Evolutionary conservation across 2,888 invertebrate genomes (phyloP).

Genomic region (Emmelina monodactyla): DNA sequence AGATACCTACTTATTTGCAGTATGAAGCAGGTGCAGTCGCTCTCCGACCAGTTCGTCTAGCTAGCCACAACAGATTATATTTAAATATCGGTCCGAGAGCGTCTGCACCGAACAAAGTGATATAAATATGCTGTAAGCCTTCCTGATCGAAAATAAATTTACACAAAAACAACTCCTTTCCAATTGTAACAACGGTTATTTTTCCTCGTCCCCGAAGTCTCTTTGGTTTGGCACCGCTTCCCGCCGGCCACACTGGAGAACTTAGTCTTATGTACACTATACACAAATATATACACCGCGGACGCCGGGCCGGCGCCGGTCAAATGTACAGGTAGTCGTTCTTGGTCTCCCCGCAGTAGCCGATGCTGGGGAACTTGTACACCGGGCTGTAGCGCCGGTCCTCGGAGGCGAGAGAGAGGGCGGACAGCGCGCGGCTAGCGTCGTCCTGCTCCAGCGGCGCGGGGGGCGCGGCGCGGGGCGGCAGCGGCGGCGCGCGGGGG

Average conservation of each 20-base stretch:
- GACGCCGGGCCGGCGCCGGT: slow-evolving; percentile 28
- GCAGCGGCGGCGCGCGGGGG: slow-evolving; percentile 81
- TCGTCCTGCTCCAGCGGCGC: slow-evolving; percentile 40
- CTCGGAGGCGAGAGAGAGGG: slow-evolving; percentile 51
- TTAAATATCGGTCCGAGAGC: neutral
- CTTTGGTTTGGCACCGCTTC: slow-evolving; percentile 49
- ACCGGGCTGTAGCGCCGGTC: slow-evolving; percentile 53
- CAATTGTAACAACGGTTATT: slow-evolving; percentile 18
- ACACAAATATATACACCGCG: slow-evolving; percentile 43
- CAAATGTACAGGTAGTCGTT: slow-evolving; percentile 59
- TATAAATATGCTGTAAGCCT: slow-evolving; percentile 1
- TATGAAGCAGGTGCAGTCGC: neutral
- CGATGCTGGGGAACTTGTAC: slow-evolving; percentile 58
- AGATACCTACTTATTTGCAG: slow-evolving; percentile 1
- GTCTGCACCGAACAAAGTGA: neutral
- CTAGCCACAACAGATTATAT: neutral
- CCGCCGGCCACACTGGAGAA: slow-evolving; percentile 24
- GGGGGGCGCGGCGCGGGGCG: slow-evolving; percentile 60
- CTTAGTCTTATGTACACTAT: slow-evolving; percentile 34
- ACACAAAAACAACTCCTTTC: slow-evolving; percentile 1
- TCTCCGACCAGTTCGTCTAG: neutral
- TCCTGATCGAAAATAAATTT: slow-evolving; percentile 1
- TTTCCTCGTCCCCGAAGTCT: slow-evolving; percentile 30
- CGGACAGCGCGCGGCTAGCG: slow-evolving; percentile 45
- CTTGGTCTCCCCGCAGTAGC: slow-evolving; percentile 51